Evolutionary conservation across 2,888 invertebrate genomes (phyloP).

Genomic region (Lepetodrilus schrolli): DNA sequence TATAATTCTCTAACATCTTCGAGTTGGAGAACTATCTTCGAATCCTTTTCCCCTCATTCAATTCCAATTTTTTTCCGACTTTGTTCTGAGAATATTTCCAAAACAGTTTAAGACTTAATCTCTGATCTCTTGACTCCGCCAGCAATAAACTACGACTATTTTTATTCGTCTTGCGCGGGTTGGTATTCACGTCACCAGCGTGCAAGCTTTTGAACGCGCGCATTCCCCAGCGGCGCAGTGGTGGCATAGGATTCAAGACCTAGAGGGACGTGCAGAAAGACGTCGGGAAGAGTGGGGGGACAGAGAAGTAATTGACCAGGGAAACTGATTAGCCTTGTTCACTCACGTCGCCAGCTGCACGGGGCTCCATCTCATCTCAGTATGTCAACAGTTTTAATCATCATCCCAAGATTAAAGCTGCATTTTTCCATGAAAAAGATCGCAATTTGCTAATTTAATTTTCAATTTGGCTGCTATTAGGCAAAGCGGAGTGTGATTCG

Average conservation of each 20-base stretch:
- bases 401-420: slow-evolving; percentile 70
- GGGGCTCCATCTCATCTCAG: slow-evolving; percentile 47
- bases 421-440: slow-evolving; percentile 64
- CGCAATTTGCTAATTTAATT: slow-evolving; percentile 74
- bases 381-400: slow-evolving; percentile 57
- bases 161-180: neutral
- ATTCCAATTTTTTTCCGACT: no score
- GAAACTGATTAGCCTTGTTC: slow-evolving; percentile 40
- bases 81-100: neutral
- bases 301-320: slow-evolving; percentile 40
- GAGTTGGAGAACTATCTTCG: no score
- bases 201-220: no score
- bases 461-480: slow-evolving; percentile 73
- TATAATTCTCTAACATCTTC: no score
- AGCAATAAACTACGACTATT: neutral
- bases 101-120: neutral
- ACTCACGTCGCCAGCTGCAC: slow-evolving; percentile 41
- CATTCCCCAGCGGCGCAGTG: no score
- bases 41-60: no score
- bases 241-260: no score
- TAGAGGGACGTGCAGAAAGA: no score
- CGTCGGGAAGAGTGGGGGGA: neutral
- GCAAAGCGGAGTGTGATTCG: slow-evolving; percentile 57
- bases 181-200: no score
- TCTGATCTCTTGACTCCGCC: neutral